Conservation (phyloP, 2,113 vertebrate genomes). For the Silurus meridionalis region DNA sequence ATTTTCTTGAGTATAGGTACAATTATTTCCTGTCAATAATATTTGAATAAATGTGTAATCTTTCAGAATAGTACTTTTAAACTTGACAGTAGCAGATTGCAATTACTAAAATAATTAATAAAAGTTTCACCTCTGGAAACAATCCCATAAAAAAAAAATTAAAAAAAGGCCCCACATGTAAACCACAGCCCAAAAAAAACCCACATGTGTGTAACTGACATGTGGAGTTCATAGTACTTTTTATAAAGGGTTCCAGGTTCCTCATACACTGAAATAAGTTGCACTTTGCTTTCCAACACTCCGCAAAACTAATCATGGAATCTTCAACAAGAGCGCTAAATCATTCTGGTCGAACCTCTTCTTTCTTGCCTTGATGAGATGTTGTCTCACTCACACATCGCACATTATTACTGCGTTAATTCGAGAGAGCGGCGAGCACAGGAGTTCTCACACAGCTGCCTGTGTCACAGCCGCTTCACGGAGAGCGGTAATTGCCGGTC, state of each 20-base stretch:
- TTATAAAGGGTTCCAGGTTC: neutral
- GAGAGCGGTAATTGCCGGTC: constrained; percentile 78
- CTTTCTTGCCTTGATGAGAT: constrained; percentile 42
- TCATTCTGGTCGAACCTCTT: constrained; percentile 27
- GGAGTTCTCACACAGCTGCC: constrained; percentile 70
- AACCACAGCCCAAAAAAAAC: neutral
- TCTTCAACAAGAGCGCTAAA: constrained; percentile 25
- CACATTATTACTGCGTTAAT: constrained; percentile 51
- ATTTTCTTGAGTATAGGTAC: neutral
- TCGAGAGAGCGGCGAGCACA: constrained; percentile 37
- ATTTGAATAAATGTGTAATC: neutral
- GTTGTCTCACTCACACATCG: constrained; percentile 47
- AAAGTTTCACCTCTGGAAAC: neutral
- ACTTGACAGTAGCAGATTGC: neutral
- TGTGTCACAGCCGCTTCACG: constrained; percentile 77
- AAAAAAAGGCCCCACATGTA: neutral
- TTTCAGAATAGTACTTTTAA: neutral
- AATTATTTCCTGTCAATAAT: neutral
- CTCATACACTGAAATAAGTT: neutral
- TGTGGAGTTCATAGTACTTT: neutral
- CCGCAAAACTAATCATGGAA: constrained; percentile 14
- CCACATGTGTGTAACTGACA: neutral
- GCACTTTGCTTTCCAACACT: neutral
- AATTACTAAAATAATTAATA: neutral
- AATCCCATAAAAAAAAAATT: neutral